phyloP scores from a whole-genome alignment of 2,113 vertebrate species.

The Oreochromis tanganicae region DNA sequence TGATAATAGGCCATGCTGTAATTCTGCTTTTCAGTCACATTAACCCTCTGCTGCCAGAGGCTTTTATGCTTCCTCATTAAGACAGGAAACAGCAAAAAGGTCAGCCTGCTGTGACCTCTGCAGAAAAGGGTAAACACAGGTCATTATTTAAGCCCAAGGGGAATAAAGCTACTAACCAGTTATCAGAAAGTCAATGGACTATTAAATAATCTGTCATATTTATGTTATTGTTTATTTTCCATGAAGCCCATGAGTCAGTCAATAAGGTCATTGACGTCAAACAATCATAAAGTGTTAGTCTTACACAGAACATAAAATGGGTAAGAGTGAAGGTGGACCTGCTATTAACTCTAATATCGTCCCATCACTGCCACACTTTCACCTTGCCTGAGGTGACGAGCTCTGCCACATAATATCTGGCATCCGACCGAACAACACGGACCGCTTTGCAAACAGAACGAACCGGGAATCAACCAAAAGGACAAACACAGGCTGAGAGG shows the following conservation, averaged over 20 bases:
- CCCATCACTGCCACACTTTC: neutral
- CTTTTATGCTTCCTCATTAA: neutral
- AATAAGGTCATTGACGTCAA: neutral
- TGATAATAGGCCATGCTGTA: neutral
- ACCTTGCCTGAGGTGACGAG: neutral
- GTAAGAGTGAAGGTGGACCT: neutral
- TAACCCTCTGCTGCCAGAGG: constrained; percentile 18
- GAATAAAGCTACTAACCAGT: neutral
- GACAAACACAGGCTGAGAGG: neutral
- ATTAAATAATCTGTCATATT: neutral
- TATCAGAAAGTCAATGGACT: neutral
- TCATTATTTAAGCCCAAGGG: neutral
- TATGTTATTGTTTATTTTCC: neutral
- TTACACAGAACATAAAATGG: neutral
- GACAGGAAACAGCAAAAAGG: neutral
- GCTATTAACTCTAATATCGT: neutral
- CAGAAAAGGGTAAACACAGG: neutral
- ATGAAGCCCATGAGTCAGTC: neutral
- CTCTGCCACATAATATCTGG: neutral
- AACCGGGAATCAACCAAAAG: neutral
- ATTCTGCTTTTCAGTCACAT: constrained; percentile 28
- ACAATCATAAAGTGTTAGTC: neutral
- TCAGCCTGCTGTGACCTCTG: neutral
- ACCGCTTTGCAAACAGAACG: neutral
- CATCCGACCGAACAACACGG: neutral